phyloP scores from a whole-genome alignment of 2,113 vertebrate genomes.

The Cynoglossus semilaevis region DNA sequence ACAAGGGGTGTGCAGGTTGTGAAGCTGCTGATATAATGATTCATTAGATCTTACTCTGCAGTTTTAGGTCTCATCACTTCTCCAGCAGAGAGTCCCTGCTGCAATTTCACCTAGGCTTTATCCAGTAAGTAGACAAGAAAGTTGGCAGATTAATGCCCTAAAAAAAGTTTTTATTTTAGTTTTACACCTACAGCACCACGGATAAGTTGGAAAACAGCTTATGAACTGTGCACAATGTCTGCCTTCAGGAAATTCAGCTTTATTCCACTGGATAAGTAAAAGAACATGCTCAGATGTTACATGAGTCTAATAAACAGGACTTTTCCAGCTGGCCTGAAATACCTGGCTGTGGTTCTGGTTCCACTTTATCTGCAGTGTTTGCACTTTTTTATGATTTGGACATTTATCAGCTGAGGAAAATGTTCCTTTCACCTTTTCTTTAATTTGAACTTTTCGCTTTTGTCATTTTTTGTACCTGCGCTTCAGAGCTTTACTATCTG shows the following conservation, averaged over 20 bases:
- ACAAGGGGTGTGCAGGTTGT: too few relatives aligned
- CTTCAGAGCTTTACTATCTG: not conserved
- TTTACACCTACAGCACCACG: too few relatives aligned
- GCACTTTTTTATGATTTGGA: conserved; percentile 10
- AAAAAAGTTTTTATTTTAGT: too few relatives aligned
- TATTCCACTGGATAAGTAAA: conserved; percentile 35
- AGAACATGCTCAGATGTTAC: conserved; percentile 43
- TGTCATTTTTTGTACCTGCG: too few relatives aligned
- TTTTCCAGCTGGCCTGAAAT: conserved; percentile 39
- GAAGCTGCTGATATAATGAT: too few relatives aligned
- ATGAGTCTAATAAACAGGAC: conserved; percentile 14
- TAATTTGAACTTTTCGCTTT: not conserved
- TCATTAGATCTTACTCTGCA: too few relatives aligned
- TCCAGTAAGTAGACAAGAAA: too few relatives aligned
- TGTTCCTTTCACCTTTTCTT: conserved; percentile 23
- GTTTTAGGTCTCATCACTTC: too few relatives aligned
- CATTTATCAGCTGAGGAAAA: conserved; percentile 15
- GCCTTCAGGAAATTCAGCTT: conserved; percentile 40
- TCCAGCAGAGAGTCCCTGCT: too few relatives aligned
- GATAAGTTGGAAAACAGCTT: too few relatives aligned
- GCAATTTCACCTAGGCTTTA: too few relatives aligned
- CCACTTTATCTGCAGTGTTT: conserved; percentile 40
- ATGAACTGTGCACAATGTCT: conserved; percentile 5
- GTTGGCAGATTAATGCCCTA: too few relatives aligned
- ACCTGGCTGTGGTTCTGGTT: conserved; percentile 29